Conservation (phyloP, 1,140 invertebrate species). For the Zophobas atratus region DNA sequence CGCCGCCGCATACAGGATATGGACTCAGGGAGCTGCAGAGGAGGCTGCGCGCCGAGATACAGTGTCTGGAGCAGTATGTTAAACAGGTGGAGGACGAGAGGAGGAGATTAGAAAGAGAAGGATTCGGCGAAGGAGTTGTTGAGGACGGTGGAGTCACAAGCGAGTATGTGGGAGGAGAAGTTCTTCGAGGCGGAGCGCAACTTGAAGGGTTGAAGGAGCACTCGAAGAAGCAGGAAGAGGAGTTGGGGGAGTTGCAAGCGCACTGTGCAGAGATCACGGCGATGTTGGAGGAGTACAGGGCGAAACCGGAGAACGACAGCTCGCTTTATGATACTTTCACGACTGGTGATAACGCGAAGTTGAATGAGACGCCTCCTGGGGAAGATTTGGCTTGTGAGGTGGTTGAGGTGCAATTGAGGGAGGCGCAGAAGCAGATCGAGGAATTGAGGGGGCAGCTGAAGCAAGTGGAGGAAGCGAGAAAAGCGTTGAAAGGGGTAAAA, state of each 20-base stretch:
- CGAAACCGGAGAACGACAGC: conserved; percentile 54
- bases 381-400: conserved; percentile 62
- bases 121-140: conserved; percentile 55
- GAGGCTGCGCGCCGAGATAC: conserved; percentile 56
- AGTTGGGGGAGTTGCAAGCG: conserved; percentile 50
- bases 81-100: conserved; percentile 59
- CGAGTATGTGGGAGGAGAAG: conserved; percentile 57
- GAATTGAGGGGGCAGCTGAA: conserved; percentile 47
- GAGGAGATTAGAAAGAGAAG: conserved; percentile 58
- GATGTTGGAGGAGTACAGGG: conserved; percentile 59
- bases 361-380: conserved; percentile 29
- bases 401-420: conserved; percentile 64
- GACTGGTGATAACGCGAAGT: conserved; percentile 7
- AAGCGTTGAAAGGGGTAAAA: conserved; percentile 4
- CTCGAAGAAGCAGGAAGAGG: conserved; percentile 55
- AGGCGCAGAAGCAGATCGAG: conserved; percentile 59
- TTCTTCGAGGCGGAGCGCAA: conserved; percentile 56
- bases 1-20: conserved; percentile 57
- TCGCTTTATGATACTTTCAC: conserved; percentile 52
- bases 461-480: conserved; percentile 34
- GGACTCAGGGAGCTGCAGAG: conserved; percentile 53
- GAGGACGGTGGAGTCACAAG: conserved; percentile 52
- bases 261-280: conserved; percentile 59
- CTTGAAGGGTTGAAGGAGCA: conserved; percentile 50
- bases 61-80: conserved; percentile 62